phyloP scores from a whole-genome alignment of 1,140 invertebrate species.

The Drosophila neocordata region DNA sequence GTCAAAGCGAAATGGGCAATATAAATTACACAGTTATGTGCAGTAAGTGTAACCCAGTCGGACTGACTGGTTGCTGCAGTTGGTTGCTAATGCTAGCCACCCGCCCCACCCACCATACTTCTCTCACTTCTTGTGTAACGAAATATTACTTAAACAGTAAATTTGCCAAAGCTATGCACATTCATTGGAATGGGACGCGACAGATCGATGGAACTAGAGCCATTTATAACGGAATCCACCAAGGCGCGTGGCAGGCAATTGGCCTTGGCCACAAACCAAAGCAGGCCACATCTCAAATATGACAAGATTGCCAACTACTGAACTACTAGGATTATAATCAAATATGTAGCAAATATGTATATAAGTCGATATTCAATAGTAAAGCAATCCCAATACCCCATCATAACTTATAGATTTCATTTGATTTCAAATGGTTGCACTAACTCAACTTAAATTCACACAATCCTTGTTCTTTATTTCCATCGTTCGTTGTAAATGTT shows the following conservation, averaged over 20 bases:
- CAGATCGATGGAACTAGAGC: conserved; percentile 48
- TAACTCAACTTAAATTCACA: conserved; percentile 39
- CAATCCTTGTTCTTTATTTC: conserved; percentile 1
- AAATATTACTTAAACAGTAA: conserved; percentile 67
- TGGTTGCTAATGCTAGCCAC: conserved; percentile 5
- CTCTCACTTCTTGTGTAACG: conserved; percentile 25
- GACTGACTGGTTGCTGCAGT: conserved; percentile 29
- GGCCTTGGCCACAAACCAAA: conserved; percentile 8
- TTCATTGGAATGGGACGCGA: conserved; percentile 20
- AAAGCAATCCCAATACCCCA: neutral
- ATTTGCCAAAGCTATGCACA: conserved; percentile 46
- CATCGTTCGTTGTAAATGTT: conserved; percentile 49
- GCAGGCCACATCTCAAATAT: conserved; percentile 4
- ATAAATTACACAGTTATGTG: conserved; percentile 79
- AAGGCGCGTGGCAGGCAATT: conserved; percentile 8
- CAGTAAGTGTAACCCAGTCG: conserved; percentile 64
- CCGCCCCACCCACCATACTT: neutral
- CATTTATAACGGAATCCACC: conserved; percentile 5
- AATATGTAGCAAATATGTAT: neutral
- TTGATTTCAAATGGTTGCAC: conserved; percentile 27
- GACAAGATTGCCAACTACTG: conserved; percentile 6
- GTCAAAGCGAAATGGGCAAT: conserved; percentile 76
- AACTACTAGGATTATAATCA: conserved; percentile 1
- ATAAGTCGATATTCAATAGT: no score
- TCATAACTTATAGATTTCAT: conserved; percentile 37